Conservation (phyloP, 2,113 vertebrate genomes). For the Geococcyx californianus region DNA sequence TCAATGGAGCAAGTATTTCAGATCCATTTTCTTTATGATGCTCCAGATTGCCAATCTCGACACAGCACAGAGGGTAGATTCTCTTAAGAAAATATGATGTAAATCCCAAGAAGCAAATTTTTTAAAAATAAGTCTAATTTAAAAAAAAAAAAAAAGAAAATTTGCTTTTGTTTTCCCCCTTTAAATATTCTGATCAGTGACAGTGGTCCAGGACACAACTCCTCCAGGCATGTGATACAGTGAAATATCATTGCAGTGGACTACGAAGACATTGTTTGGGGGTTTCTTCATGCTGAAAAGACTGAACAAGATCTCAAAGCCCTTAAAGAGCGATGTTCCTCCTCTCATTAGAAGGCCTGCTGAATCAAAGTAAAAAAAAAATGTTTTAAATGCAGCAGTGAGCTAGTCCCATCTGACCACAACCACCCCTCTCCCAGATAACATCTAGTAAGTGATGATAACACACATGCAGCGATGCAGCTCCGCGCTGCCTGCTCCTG, state of each 20-base stretch:
- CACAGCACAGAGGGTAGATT: background rate
- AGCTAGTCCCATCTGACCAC: background rate
- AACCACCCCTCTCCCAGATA: background rate
- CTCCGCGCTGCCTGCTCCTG: background rate
- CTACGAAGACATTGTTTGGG: background rate
- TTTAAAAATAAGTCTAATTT: background rate
- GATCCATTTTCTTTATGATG: background rate
- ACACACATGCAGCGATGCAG: accelerated
- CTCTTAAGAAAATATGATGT: background rate
- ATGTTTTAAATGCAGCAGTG: background rate
- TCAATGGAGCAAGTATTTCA: background rate
- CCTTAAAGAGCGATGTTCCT: background rate
- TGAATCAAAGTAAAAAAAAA: background rate
- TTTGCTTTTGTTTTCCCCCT: background rate
- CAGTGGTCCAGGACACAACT: background rate
- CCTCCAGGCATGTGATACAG: background rate
- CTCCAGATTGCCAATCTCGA: background rate
- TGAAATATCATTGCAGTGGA: background rate
- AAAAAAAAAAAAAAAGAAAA: background rate
- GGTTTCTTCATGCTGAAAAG: background rate
- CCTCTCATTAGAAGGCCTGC: background rate
- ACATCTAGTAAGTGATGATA: accelerated
- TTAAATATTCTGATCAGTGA: background rate
- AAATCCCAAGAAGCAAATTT: background rate
- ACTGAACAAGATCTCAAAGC: background rate